Evolutionary conservation across 2,888 invertebrate species (phyloP).

Genomic region (Leptarthrus brevirostris): DNA sequence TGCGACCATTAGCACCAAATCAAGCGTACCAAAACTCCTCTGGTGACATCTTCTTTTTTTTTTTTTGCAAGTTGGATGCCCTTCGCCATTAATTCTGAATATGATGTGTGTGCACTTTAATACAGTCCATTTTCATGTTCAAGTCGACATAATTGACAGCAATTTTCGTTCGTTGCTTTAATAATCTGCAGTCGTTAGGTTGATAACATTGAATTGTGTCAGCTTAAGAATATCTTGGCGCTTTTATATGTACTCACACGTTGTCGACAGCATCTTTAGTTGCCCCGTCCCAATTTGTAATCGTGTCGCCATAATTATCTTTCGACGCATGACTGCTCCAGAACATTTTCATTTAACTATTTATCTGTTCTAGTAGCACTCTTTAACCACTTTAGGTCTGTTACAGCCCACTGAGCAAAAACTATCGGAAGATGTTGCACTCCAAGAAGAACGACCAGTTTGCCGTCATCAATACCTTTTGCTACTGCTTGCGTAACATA

Average conservation of each 20-base stretch:
- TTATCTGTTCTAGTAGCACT: not conserved
- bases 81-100: too few relatives aligned
- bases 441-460: not conserved
- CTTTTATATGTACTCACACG: not conserved
- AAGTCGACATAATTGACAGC: constrained; percentile 19
- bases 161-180: constrained; percentile 19
- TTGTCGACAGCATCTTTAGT: not conserved
- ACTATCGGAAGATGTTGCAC: not conserved
- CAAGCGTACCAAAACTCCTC: too few relatives aligned
- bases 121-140: not conserved
- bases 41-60: too few relatives aligned
- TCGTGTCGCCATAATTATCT: constrained; percentile 20
- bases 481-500: too few relatives aligned
- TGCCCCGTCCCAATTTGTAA: not conserved
- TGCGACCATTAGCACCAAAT: too few relatives aligned
- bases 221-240: not conserved
- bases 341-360: not conserved
- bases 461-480: not conserved
- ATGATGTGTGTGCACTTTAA: too few relatives aligned
- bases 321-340: not conserved
- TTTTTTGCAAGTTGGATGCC: too few relatives aligned
- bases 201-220: constrained; percentile 16
- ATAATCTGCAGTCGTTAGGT: constrained; percentile 4
- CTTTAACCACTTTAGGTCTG: not conserved
- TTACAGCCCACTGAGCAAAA: too few relatives aligned